Percentiles rank a stretch among this genome's conserved stretches.
phyloP scores from a whole-genome alignment of 2,797 vertebrate genomes.

The Anomalospiza imberbis region DNA sequence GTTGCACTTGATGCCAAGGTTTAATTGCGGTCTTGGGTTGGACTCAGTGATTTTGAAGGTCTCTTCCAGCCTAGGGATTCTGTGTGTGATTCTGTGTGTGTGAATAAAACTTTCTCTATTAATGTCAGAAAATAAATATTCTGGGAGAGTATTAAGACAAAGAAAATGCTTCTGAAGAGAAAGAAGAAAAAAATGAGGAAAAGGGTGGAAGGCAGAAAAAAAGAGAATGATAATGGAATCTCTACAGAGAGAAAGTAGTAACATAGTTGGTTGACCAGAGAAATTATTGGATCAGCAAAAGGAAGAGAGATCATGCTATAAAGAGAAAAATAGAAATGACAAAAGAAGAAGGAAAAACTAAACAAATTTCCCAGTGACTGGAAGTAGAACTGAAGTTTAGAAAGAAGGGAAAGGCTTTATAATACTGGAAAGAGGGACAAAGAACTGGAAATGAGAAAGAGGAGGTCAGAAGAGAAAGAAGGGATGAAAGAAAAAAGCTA shows the following conservation, averaged over 20 bases:
- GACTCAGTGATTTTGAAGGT: neutral
- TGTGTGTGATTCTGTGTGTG: neutral
- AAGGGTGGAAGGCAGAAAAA: neutral
- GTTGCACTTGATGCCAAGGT: neutral
- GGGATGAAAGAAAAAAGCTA: neutral
- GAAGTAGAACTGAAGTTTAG: neutral
- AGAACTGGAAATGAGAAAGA: constrained; percentile 2
- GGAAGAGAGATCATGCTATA: neutral
- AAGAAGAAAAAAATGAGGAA: neutral
- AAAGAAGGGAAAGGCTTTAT: neutral
- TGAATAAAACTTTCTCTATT: neutral
- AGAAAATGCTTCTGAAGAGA: neutral
- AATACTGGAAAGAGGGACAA: neutral
- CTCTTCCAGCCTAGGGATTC: neutral
- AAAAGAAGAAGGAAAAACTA: neutral
- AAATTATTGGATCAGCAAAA: constrained; percentile 10
- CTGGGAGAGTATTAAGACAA: neutral
- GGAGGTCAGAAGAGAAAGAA: constrained; percentile 3
- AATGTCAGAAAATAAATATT: neutral
- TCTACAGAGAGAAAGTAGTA: neutral
- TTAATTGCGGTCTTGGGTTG: neutral
- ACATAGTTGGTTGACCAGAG: neutral
- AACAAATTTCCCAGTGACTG: neutral
- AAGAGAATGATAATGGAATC: neutral
- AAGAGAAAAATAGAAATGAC: neutral